Evolutionary conservation across 2,888 invertebrate genomes (phyloP).

Genomic region (Heliconius ethilla): DNA sequence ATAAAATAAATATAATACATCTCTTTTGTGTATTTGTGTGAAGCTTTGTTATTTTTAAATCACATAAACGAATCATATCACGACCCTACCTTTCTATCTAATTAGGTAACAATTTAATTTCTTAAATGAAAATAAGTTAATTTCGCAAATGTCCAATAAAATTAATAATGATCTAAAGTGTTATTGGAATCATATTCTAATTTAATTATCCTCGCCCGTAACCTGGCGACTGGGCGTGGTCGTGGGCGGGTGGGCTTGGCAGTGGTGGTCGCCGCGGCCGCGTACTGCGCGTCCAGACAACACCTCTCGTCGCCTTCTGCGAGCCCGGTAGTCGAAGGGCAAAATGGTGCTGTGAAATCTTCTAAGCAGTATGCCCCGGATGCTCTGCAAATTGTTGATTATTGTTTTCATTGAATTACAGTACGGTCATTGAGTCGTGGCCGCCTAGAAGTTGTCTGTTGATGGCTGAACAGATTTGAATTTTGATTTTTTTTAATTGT

Average conservation of each 20-base stretch:
- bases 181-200: conserved; percentile 24
- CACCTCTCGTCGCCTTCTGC: conserved; percentile 85
- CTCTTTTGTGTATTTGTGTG: no score
- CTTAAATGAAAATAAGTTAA: no score
- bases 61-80: not conserved
- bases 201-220: conserved; percentile 53
- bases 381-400: conserved; percentile 66
- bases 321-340: conserved; percentile 84
- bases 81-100: not conserved
- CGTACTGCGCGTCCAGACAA: conserved; percentile 81
- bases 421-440: not conserved
- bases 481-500: not conserved
- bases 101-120: not conserved
- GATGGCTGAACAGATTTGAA: no score
- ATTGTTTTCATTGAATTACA: no score
- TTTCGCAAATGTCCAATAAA: not conserved
- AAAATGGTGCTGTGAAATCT: conserved; percentile 86
- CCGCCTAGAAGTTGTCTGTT: no score
- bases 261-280: conserved; percentile 59
- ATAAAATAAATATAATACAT: no score
- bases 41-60: not conserved
- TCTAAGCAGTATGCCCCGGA: conserved; percentile 87
- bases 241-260: conserved; percentile 65
- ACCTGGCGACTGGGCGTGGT: conserved; percentile 60
- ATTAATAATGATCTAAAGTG: conserved; percentile 25